Percentiles rank a stretch among this genome's conserved stretches.
Evolutionary conservation across 2,888 invertebrate genomes (phyloP).

Genomic region (Masnerella sp.): DNA sequence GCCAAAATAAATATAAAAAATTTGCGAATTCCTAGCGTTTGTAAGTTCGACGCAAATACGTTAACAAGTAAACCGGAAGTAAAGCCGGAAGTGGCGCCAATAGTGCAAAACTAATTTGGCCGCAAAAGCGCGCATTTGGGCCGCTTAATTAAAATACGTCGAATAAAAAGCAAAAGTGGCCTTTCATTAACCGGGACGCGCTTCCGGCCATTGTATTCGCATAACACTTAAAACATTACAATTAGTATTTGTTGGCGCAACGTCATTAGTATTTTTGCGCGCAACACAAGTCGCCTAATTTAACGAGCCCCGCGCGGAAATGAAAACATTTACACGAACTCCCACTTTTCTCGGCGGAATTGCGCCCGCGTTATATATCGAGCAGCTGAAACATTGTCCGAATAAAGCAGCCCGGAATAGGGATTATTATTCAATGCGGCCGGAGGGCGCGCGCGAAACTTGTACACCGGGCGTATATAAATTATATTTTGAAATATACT

Average conservation of each 20-base stretch:
- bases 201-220: constrained; percentile 7
- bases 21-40: too few relatives aligned
- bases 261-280: constrained; percentile 20
- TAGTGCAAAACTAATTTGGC: background rate
- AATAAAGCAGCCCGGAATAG: constrained; percentile 35
- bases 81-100: background rate
- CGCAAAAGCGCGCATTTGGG: too few relatives aligned
- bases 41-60: too few relatives aligned
- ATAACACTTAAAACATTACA: constrained; percentile 10
- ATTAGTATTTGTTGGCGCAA: constrained; percentile 6
- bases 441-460: constrained; percentile 18
- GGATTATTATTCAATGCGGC: constrained; percentile 49
- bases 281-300: constrained; percentile 1
- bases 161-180: background rate
- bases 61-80: too few relatives aligned
- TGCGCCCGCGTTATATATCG: constrained; percentile 20
- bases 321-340: constrained; percentile 34
- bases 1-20: too few relatives aligned
- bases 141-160: background rate
- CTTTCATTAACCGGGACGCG: constrained; percentile 2
- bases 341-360: constrained; percentile 14
- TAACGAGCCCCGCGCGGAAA: constrained; percentile 18
- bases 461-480: constrained; percentile 32
- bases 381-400: constrained; percentile 38
- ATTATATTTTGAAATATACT: constrained; percentile 47